These are phyloP conservation scores for Synanthedon vespiformis DNA, from an alignment of 2,888 invertebrate species.

Conservation along the genomic window DNA sequence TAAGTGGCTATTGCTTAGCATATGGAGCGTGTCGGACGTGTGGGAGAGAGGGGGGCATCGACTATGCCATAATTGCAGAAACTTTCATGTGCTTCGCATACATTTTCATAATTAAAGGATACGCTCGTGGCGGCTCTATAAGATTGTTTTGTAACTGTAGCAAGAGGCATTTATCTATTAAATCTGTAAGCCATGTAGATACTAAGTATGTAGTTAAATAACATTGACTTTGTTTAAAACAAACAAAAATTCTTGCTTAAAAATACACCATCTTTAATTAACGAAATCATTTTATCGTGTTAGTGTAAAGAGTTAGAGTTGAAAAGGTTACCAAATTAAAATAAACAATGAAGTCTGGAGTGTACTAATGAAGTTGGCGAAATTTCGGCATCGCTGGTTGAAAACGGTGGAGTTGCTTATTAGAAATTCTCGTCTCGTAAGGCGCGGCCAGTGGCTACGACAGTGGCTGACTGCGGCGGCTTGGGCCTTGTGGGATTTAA, in stretches of 20 bases:
- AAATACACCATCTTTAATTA: conserved; percentile 13
- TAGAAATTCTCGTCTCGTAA: conserved; percentile 46
- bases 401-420: conserved; percentile 43
- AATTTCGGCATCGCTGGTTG: conserved; percentile 38
- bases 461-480: conserved; percentile 17
- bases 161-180: too few relatives aligned
- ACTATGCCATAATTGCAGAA: conserved; percentile 61
- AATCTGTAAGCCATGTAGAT: too few relatives aligned
- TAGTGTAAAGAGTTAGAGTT: neutral
- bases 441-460: conserved; percentile 14
- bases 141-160: neutral
- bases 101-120: conserved; percentile 68
- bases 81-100: conserved; percentile 69
- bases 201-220: too few relatives aligned
- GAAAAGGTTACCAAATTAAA: conserved; percentile 35
- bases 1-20: too few relatives aligned
- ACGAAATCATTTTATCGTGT: conserved; percentile 10
- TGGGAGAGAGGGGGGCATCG: conserved; percentile 16
- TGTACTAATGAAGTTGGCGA: conserved; percentile 54
- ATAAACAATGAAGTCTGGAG: conserved; percentile 47
- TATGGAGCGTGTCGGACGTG: too few relatives aligned
- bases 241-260: conserved; percentile 33
- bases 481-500: conserved; percentile 7
- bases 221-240: conserved; percentile 11
- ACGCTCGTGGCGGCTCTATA: conserved; percentile 52